Evolutionary conservation across 1,140 invertebrate genomes (phyloP).

Genomic region (Rhyacophila brunnea): DNA sequence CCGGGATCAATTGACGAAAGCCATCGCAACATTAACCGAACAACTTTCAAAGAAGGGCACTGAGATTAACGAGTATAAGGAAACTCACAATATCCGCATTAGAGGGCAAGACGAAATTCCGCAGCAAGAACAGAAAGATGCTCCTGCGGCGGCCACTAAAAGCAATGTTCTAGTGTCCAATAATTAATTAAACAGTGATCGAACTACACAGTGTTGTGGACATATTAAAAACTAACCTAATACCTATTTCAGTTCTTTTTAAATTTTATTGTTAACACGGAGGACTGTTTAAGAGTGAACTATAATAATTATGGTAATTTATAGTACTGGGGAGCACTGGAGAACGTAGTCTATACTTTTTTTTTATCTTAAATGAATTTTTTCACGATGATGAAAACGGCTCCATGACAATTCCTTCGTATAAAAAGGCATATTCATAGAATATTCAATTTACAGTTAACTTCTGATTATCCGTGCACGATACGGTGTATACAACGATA

Average conservation of each 20-base stretch:
- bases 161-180: constrained; percentile 60
- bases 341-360: too few species aligned
- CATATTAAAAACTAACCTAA: background rate
- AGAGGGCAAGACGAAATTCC: constrained; percentile 60
- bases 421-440: too few species aligned
- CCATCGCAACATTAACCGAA: constrained; percentile 75
- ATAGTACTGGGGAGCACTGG: too few species aligned
- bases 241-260: background rate
- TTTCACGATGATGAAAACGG: too few species aligned
- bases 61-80: constrained; percentile 92
- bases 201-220: background rate
- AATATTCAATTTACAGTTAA: too few species aligned
- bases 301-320: too few species aligned
- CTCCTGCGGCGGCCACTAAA: constrained; percentile 45
- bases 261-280: too few species aligned
- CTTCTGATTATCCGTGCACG: too few species aligned
- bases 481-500: too few species aligned
- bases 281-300: too few species aligned
- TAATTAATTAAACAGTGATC: constrained; percentile 36
- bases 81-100: constrained; percentile 84
- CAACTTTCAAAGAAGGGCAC: constrained; percentile 83
- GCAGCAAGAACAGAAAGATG: constrained; percentile 43
- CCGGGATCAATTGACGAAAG: constrained; percentile 77
- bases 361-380: too few species aligned
- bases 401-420: too few species aligned